Base-by-base conservation (phyloP, 2,888 invertebrate genomes). In the Eupithecia vulgata region DNA sequence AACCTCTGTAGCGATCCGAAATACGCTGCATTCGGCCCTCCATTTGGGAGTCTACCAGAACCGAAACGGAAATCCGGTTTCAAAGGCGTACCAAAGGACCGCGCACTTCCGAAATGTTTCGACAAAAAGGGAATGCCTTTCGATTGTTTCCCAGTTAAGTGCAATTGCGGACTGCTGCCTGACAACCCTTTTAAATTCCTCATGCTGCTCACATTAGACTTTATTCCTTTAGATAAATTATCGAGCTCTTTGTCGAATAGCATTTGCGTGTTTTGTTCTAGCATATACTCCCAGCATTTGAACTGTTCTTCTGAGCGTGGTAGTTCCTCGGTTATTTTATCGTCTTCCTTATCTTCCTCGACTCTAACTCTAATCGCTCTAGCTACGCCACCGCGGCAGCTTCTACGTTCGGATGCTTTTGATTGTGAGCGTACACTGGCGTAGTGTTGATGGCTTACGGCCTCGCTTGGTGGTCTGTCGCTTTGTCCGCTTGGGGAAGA, bases 251-350 rank as follows among this genome's bases (percentile, higher is more conserved):
- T 98, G 88, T 98, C 98, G 83, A 98, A 98, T 2, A 98, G 85
- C 86, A 98, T 94, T 86, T 98, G 98, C 0, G 98, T 98, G 83
- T 98, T 98, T 87, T 98, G 97, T 85, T 98, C 98, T 67, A 98
- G 90, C 97, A 98, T 98, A 83, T 98, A 98, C 82, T 98, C 98
- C 98, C 98, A 98, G 85, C 98, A 98, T 86, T 98, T 97, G 84
- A 97, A 98, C 85, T 98, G 98, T 87, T 98, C 98, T 83, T 98
- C 98, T 1, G 97, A 96, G 74, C 96, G 94, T 2, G 90, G 85
- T 1, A 86, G 77, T 64, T 94, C 94, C 40, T 92, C 93, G 15
- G 83, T 86, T 80, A 82, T 87, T 70, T 87, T 84, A 68, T 95
- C 94, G 61, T 93, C 91, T 84, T 96, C 90, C 84, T 95, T 92